Evolutionary conservation across 1,140 invertebrate genomes (phyloP).

Genomic region (Drosophila takahashii): DNA sequence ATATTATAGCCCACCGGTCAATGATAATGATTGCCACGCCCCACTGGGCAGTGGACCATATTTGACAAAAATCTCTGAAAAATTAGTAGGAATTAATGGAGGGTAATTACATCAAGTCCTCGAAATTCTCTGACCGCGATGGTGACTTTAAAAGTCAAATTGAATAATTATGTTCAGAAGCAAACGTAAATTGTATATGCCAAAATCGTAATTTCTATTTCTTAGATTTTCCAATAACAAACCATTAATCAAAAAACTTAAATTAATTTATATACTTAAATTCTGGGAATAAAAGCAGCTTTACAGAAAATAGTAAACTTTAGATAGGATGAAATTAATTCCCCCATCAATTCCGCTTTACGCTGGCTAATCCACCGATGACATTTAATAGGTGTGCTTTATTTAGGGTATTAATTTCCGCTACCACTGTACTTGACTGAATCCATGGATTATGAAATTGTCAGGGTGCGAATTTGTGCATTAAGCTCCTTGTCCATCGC

Average conservation of each 20-base stretch:
- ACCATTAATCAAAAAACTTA: too few relatives aligned
- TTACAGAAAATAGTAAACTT: too few relatives aligned
- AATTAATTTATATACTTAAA: too few relatives aligned
- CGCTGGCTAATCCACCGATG: conserved; percentile 5
- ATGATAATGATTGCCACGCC: conserved; percentile 28
- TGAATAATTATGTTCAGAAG: not conserved
- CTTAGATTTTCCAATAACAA: too few relatives aligned
- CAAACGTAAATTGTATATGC: not conserved
- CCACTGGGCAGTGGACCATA: conserved; percentile 3
- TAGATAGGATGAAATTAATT: too few relatives aligned
- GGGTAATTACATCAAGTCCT: not conserved
- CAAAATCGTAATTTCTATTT: not conserved
- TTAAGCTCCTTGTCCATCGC: conserved; percentile 34
- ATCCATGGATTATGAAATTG: conserved; percentile 22
- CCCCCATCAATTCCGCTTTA: not conserved
- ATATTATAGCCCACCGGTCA: conserved; percentile 19
- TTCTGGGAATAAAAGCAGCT: too few relatives aligned
- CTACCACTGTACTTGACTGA: conserved; percentile 6
- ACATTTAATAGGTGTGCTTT: conserved; percentile 20
- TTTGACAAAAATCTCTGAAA: conserved; percentile 11
- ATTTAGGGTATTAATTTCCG: conserved; percentile 33
- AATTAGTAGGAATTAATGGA: conserved; percentile 6
- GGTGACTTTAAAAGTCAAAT: not conserved
- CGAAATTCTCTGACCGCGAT: not conserved
- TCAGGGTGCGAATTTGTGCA: conserved; percentile 34